Base-by-base conservation (phyloP, 1,140 invertebrate genomes). In the Aleiodes sp. region DNA sequence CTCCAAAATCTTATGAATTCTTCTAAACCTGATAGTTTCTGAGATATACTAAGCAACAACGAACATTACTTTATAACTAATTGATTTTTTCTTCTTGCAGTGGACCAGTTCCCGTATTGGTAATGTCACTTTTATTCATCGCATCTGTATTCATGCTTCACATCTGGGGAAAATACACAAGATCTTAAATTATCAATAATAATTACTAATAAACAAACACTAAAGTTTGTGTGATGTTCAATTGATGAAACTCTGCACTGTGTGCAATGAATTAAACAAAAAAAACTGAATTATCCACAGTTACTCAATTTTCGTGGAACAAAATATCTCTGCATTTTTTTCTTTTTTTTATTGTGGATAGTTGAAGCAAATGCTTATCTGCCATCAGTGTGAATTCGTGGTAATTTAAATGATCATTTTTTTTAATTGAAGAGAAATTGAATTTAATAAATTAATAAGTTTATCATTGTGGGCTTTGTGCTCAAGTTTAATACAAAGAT, bases 101-200 rank as follows among this genome's bases (percentile, higher is more conserved):
- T 74, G 98, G 98, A 70, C 98, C 98, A 75, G 97, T 99, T 72
- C 98, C 98, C 79, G 98, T 99, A 12, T 88, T 99, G 77, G 98
- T 99, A 10, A 99, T 99, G 96, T 99, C 97, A 65, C 89, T 99
- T 12, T 90, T 99, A 4, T 99, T 99, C 87, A 99, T 99, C 82
- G 98, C 98, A 29, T 99, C 97, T 52, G 98, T 99, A 26, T 99
- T 99, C 85, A 98, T 99, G 94, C 90, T 99, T 71, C 98, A 99
- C 89, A 99, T 99, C 82, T 99, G 98, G 98, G 98, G 98, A 84
- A 99, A 99, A 91, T 99, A 99, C 87, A 99, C 96, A 52, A 90
- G 97, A 81, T 92, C 94, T 79, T 98, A 94, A 26, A 19, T n/a
- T 57, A 1, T 14, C 16, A 10, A 35, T 4, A 6, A 35, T 24